Evolutionary conservation across 2,797 vertebrate species (phyloP).

Genomic region (Malacoraja senta): DNA sequence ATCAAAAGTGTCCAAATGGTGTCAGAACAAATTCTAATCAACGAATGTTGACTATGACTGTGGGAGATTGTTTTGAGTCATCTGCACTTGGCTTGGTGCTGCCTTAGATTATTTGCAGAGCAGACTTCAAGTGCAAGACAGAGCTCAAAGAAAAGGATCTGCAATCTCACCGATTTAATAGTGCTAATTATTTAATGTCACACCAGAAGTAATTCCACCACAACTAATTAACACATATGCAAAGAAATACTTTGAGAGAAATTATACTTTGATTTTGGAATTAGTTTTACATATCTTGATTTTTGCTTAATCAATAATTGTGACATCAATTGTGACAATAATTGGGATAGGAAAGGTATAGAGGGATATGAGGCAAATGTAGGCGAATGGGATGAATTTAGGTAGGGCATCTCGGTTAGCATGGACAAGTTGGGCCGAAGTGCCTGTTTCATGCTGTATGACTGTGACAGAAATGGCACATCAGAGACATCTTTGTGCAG

Average conservation of each 20-base stretch:
- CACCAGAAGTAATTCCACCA: background rate
- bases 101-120: background rate
- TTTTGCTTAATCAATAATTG: background rate
- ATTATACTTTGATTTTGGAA: background rate
- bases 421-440: too few relatives aligned
- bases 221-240: background rate
- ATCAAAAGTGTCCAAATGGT: background rate
- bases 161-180: background rate
- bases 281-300: too few relatives aligned
- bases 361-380: too few relatives aligned
- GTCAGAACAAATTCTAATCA: background rate
- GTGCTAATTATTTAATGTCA: background rate
- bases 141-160: background rate
- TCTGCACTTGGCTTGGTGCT: background rate
- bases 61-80: background rate
- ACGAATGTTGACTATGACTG: background rate
- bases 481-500: background rate
- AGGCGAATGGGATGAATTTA: too few relatives aligned
- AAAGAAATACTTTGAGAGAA: background rate
- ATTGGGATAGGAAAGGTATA: too few relatives aligned
- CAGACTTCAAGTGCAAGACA: background rate
- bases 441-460: too few relatives aligned
- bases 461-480: background rate
- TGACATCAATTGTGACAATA: too few relatives aligned
- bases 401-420: too few relatives aligned